Evolutionary conservation across 1,140 invertebrate species (phyloP).

Genomic region (Drosophila rhopaloa): DNA sequence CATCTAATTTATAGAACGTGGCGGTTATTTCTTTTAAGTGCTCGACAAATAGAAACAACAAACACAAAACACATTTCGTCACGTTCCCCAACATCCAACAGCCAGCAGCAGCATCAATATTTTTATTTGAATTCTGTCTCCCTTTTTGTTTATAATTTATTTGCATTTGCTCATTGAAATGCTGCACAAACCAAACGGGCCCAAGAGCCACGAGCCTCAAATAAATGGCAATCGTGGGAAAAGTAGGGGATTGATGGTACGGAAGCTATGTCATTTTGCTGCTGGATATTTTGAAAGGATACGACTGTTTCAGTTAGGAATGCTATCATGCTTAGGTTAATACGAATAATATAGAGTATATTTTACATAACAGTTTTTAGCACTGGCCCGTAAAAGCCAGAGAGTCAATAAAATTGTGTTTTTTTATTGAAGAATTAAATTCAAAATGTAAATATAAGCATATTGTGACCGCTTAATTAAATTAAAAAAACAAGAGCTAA

Average conservation of each 20-base stretch:
- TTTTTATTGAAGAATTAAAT: no score
- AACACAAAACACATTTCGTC: conserved; percentile 63
- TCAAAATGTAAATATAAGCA: no score
- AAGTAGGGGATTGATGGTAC: conserved; percentile 4
- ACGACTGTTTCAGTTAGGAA: not conserved
- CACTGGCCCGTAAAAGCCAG: no score
- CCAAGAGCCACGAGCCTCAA: conserved; percentile 63
- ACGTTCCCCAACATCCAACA: conserved; percentile 46
- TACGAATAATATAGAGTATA: not conserved
- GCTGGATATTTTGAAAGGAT: conserved; percentile 9
- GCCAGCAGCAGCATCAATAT: conserved; percentile 70
- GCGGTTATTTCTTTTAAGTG: conserved; percentile 63
- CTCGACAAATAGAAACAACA: conserved; percentile 55
- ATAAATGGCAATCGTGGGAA: conserved; percentile 72
- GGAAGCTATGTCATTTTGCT: conserved; percentile 9
- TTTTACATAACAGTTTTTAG: not conserved
- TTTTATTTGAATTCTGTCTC: conserved; percentile 56
- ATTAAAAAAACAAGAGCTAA: no score
- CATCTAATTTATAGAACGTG: conserved; percentile 78
- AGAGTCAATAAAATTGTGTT: no score
- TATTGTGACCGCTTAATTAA: no score
- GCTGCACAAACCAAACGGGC: conserved; percentile 67
- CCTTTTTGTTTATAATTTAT: conserved; percentile 78
- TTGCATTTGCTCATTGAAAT: conserved; percentile 83
- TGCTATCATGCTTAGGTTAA: not conserved